A percentile compares a stretch with the other conserved stretches of the same genome.
phyloP scores from a whole-genome alignment of 2,113 vertebrate genomes.

The Platichthys flesus region DNA sequence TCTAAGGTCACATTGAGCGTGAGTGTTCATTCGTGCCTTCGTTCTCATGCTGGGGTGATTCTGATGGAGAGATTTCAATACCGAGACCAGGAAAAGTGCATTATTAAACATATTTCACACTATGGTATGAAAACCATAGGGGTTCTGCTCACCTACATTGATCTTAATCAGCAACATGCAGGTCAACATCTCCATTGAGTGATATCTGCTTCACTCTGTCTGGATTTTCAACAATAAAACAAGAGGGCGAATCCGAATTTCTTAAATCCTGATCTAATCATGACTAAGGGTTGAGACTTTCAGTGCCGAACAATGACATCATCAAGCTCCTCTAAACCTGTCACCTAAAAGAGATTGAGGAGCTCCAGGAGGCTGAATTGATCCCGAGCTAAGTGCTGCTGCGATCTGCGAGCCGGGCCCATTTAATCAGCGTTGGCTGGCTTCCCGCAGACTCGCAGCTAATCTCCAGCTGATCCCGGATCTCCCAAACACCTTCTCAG shows the following conservation, averaged over 20 bases:
- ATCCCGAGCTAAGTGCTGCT: conserved; percentile 51
- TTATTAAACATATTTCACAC: no score
- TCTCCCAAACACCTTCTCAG: conserved; percentile 37
- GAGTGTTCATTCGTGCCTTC: background rate
- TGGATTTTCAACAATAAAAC: no score
- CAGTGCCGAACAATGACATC: conserved; percentile 39
- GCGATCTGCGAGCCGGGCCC: conserved; percentile 29
- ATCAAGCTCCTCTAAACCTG: conserved; percentile 54
- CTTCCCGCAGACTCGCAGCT: conserved; percentile 31
- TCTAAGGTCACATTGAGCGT: background rate
- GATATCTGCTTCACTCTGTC: no score
- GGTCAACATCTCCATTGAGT: no score
- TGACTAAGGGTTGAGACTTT: conserved; percentile 37
- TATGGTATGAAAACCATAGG: no score
- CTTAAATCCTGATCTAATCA: conserved; percentile 32
- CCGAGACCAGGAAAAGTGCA: no score
- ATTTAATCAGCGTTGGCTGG: conserved; percentile 49
- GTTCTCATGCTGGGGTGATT: background rate
- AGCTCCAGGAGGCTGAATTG: conserved; percentile 39
- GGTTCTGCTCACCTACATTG: no score
- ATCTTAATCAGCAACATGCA: no score
- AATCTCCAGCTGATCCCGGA: conserved; percentile 53
- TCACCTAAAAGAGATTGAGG: conserved; percentile 61
- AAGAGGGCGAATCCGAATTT: background rate
- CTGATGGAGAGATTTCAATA: background rate